Base-by-base conservation (phyloP, 2,113 vertebrate species). In the Bostrychus sinensis region DNA sequence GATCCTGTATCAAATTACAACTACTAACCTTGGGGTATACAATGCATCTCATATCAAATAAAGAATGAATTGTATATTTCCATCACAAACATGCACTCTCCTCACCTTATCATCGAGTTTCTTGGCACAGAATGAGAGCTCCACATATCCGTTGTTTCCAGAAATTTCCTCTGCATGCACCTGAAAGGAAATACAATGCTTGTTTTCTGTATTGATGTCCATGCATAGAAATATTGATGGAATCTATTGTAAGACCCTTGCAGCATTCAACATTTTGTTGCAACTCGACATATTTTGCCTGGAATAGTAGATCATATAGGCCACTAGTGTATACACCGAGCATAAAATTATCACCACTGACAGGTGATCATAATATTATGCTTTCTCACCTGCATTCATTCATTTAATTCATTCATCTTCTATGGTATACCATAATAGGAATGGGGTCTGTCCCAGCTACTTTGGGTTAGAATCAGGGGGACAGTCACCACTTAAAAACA, bases 71-170 rank as follows among this genome's bases (percentile, higher is more conserved):
- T 45, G 53, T 41, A 25, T 17, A 23, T 70, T 56, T 53, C 34
- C 23, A 37, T 70, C 2, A 38, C 19, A 62, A 65, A 63, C 2
- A 1, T 66, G 32, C n/a, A 39, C 46, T 63, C 25, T 19, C 36
- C 83, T 86, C 83, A 97, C 97, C 94, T 98, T 97, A 91, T 98
- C 94, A 0, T 97, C 96, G 63, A 99, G 86, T 74, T 97, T 96
- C 88, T 93, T 94, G 78, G 95, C 96, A 1, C 92, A 92, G 89
- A 99, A 96, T 48, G 91, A 91, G 0, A 98, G 93, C 62, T 97
- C 95, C 69, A 96, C 93, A 1, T 96, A 98, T 68, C 96, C 95
- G 0, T 95, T 96, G 91, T 98, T 98, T 41, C 95, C 95, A 0
- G 95, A 97, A 77, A 98, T 96, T 88, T 98, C 97, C 82, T 98